These are phyloP conservation scores for Cirrhinus molitorella DNA, from an alignment of 2,797 vertebrate genomes.

Conservation along the genomic window DNA sequence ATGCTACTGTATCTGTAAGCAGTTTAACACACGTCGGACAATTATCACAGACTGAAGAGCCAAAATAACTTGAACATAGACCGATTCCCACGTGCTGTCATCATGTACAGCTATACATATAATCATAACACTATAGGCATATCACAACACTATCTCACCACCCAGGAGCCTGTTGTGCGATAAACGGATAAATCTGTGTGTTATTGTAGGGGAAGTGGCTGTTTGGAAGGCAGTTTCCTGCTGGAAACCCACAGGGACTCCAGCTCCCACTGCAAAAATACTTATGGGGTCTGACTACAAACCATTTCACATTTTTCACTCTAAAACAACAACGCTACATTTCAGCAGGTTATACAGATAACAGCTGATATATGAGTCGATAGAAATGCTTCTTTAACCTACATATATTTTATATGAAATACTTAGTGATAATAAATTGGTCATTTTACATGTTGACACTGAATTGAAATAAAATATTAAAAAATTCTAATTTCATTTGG, in stretches of 20 bases:
- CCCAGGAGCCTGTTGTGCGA: slow-evolving; percentile 43
- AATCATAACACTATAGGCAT: neutral
- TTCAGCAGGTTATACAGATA: slow-evolving; percentile 29
- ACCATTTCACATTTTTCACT: slow-evolving; percentile 54
- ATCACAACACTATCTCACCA: slow-evolving; percentile 29
- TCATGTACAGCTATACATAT: slow-evolving; percentile 14
- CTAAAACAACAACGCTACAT: slow-evolving; percentile 40
- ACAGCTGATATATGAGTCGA: slow-evolving; percentile 10
- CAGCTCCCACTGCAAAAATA: slow-evolving; percentile 60
- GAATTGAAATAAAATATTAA: too few relatives aligned
- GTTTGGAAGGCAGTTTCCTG: slow-evolving; percentile 67
- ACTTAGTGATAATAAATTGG: neutral
- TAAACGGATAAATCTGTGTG: slow-evolving; percentile 61
- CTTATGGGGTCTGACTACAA: slow-evolving; percentile 47
- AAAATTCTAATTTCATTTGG: too few relatives aligned
- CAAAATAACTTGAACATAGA: neutral
- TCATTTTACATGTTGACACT: too few relatives aligned
- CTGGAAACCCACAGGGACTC: slow-evolving; percentile 53
- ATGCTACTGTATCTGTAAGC: slow-evolving; percentile 50
- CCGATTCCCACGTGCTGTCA: slow-evolving; percentile 11
- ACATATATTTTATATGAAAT: neutral
- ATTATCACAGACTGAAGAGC: neutral
- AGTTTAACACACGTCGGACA: slow-evolving; percentile 39
- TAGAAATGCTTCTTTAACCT: neutral
- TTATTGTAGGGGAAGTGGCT: slow-evolving; percentile 67